Conservation (phyloP, 2,888 invertebrate species). For the Dasysyrphus albostriatus region DNA sequence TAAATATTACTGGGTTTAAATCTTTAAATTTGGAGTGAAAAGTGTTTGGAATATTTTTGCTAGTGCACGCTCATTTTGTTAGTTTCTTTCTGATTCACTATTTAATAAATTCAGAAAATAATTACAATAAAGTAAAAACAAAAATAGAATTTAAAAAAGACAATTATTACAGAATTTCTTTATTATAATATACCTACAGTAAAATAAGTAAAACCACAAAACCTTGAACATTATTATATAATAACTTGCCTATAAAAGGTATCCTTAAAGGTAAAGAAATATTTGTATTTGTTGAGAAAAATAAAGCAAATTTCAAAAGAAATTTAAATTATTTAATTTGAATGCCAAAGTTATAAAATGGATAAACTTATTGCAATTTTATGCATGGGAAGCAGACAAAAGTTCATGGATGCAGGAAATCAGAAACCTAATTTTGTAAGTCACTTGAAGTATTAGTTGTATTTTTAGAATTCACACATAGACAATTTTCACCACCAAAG, state of each 20-base stretch:
- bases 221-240: slow-evolving; percentile 1
- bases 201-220: slow-evolving; percentile 1
- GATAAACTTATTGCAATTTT: too few relatives aligned
- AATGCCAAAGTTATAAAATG: too few relatives aligned
- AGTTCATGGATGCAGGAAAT: too few relatives aligned
- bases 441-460: too few relatives aligned
- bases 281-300: slow-evolving; percentile 52
- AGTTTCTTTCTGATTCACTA: slow-evolving; percentile 2
- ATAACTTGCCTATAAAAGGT: slow-evolving; percentile 19
- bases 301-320: slow-evolving; percentile 30
- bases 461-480: too few relatives aligned
- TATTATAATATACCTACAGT: not conserved
- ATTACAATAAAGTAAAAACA: not conserved
- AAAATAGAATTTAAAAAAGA: not conserved
- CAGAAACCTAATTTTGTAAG: too few relatives aligned
- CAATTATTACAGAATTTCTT: not conserved
- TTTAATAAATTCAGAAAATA: not conserved
- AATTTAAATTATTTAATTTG: not conserved
- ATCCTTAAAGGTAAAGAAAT: slow-evolving; percentile 20
- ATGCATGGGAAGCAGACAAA: too few relatives aligned
- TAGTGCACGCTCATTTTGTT: slow-evolving; percentile 1
- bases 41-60: slow-evolving; percentile 12
- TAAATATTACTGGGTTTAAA: not conserved
- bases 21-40: not conserved
- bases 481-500: too few relatives aligned